phyloP scores from a whole-genome alignment of 2,888 invertebrate genomes.

The Acleris holmiana region DNA sequence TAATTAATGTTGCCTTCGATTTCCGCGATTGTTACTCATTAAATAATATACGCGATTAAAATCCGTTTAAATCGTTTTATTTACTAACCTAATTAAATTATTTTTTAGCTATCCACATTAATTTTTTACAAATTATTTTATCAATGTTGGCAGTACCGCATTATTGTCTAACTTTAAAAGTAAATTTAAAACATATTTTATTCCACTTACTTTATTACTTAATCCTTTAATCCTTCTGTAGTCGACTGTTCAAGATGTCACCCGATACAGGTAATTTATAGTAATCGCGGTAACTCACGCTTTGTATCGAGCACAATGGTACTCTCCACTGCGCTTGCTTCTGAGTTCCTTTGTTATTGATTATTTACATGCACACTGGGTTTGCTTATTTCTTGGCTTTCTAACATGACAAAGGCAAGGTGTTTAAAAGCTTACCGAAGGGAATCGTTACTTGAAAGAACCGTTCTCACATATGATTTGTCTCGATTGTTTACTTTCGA shows the following conservation, averaged over 20 bases:
- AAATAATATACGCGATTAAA: no score
- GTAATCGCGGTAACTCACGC: slow-evolving; percentile 20
- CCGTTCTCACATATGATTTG: no score
- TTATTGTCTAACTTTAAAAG: not conserved
- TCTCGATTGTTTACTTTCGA: no score
- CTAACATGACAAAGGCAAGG: not conserved
- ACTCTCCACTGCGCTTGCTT: slow-evolving; percentile 17
- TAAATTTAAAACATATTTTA: not conserved
- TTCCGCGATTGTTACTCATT: no score
- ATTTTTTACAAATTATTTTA: no score
- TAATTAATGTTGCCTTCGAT: no score
- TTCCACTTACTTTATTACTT: not conserved
- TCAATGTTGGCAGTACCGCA: no score
- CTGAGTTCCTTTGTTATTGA: not conserved
- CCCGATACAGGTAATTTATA: slow-evolving; percentile 24
- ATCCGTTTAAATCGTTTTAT: no score
- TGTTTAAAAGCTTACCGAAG: no score
- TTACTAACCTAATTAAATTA: no score
- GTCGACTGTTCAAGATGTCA: slow-evolving; percentile 16
- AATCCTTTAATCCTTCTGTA: slow-evolving; percentile 4
- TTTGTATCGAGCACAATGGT: slow-evolving; percentile 15
- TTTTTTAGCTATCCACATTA: no score
- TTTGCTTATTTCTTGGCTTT: not conserved
- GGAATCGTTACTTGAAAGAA: no score
- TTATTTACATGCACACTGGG: not conserved